Evolutionary conservation across 2,888 invertebrate genomes (phyloP), one percentile per base, ranked within the genome.

Genomic region (Cetonia aurata): DNA sequence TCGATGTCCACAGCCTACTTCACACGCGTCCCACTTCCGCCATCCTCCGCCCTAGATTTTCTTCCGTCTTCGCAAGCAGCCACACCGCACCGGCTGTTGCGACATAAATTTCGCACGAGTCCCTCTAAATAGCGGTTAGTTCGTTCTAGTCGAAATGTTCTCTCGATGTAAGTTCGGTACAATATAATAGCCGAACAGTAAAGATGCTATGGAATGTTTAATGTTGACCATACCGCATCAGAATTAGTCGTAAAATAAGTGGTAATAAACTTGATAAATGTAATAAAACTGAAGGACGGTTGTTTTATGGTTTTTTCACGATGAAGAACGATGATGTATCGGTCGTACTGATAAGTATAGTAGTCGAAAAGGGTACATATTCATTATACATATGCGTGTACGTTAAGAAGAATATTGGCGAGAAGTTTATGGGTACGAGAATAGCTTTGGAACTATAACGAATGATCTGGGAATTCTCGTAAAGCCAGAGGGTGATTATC

Each of bases 1-100:
- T 81, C 80, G 80, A 81, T 81, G 78, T 77, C 78, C 37, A 37
- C 62, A 65, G 50, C 62, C 50, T 65, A 65, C 62, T 65, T 65
- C 37, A 17, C 50, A 62, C 62, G 37, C 52, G 62, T 10, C 50
- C 37, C 15, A 50, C 62, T 65, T 65, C 62, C 62, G 31, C 19
- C 62, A 50, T 50, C 50, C 48, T 33, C n/a, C 62, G 12, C 31
- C 17, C 44, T 33, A 13, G 37, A 33, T 25, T 13, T 37, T 17
- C 37, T 10, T 33, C 33, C 48, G 8, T 15, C 60, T 25, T 25
- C 25, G n/a, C n/a, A n/a, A 13, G 6, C 17, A 46, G 46, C 13
- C n/a, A 3, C 17, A n/a, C n/a, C n/a, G n/a, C n/a, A 25, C 10
- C 52, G 12, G 8, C 37, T 37, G 10, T 8, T 37, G 6, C 10